phyloP scores from a whole-genome alignment of 2,888 invertebrate species.

The Boloria euphrosyne region DNA sequence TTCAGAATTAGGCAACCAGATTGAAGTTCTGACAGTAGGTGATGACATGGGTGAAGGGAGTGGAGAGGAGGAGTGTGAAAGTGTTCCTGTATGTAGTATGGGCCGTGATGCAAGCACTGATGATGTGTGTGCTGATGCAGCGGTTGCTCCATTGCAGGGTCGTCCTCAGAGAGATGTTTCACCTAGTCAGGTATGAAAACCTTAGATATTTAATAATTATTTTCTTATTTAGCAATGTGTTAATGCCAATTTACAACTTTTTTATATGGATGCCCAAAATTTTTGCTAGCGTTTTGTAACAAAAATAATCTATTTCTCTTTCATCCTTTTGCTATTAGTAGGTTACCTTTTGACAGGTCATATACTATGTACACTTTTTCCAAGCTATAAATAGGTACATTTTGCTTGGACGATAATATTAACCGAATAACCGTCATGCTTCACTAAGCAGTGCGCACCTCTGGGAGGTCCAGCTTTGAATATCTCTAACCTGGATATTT shows the following conservation, averaged over 20 bases:
- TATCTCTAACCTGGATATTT: no score
- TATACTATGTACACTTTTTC: no score
- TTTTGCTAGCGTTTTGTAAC: no score
- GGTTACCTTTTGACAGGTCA: no score
- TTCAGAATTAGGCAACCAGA: slow-evolving; percentile 77
- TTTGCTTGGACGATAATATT: no score
- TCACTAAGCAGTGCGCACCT: no score
- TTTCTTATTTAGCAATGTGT: not conserved
- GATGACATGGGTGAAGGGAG: slow-evolving; percentile 61
- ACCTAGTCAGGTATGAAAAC: slow-evolving; percentile 61
- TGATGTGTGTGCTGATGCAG: slow-evolving; percentile 75
- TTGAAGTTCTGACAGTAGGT: slow-evolving; percentile 76
- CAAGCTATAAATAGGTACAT: no score
- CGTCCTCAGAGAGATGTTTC: slow-evolving; percentile 55
- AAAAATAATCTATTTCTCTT: no score
- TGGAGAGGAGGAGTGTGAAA: slow-evolving; percentile 72
- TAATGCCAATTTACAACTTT: not conserved
- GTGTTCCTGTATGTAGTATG: slow-evolving; percentile 71
- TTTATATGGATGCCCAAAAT: no score
- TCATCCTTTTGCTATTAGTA: no score
- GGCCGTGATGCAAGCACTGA: slow-evolving; percentile 72
- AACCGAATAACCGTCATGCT: no score
- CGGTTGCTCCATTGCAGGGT: slow-evolving; percentile 68
- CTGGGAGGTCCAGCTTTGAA: no score
- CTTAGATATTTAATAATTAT: not conserved